Evolutionary conservation across 2,888 invertebrate genomes (phyloP).

Genomic region (Meghimatium bilineatum): DNA sequence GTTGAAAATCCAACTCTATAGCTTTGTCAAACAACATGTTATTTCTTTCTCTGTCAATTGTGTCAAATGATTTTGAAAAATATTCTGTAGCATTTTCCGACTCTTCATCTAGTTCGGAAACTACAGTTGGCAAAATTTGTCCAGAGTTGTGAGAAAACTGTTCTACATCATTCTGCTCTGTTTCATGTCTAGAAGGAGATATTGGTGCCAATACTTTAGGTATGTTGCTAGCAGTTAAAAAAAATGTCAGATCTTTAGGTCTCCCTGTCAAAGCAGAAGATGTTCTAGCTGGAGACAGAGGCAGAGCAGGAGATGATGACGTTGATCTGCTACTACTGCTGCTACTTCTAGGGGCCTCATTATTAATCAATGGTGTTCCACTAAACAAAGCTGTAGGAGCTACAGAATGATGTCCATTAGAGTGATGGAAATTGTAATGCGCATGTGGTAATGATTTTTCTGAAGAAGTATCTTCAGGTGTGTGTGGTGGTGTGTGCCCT

Average conservation of each 20-base stretch:
- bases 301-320: slow-evolving; percentile 12
- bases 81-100: not conserved
- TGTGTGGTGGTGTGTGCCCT: slow-evolving; percentile 11
- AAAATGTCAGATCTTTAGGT: not conserved
- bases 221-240: not conserved
- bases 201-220: slow-evolving; percentile 7
- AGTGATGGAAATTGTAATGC: not conserved
- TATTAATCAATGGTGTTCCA: slow-evolving; percentile 1
- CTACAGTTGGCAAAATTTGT: slow-evolving; percentile 11
- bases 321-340: slow-evolving; percentile 18
- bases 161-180: not conserved
- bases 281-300: not conserved
- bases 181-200: not conserved
- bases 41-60: not conserved
- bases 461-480: slow-evolving; percentile 2
- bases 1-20: not conserved
- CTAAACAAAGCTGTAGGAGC: slow-evolving; percentile 24
- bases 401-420: not conserved
- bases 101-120: slow-evolving; percentile 9
- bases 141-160: not conserved
- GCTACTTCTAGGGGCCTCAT: not conserved
- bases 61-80: not conserved
- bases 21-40: not conserved
- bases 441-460: not conserved
- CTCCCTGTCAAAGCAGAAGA: no score